Percentiles rank a stretch among this genome's conserved stretches.
Conservation (phyloP, 1,140 invertebrate species). For the Paraescarpia echinospica region DNA sequence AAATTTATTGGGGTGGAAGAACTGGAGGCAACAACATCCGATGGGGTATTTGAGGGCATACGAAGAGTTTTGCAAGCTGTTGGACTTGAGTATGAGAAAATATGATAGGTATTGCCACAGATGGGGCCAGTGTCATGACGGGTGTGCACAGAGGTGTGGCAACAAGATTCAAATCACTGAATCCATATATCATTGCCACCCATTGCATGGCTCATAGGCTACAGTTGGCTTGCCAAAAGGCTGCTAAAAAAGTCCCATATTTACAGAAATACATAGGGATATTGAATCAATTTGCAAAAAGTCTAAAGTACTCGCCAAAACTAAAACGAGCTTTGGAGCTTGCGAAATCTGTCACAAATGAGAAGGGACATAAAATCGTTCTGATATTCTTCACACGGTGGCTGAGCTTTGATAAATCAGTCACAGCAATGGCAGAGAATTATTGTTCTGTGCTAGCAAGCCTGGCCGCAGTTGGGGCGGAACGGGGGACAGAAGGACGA, state of each 20-base stretch:
- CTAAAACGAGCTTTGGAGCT: too few species aligned
- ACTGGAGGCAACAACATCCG: background rate
- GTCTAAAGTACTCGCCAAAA: too few species aligned
- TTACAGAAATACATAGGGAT: constrained; percentile 14
- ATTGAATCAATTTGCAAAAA: too few species aligned
- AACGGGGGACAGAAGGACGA: too few species aligned
- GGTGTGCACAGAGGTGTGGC: constrained; percentile 17
- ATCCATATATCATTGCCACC: constrained; percentile 6
- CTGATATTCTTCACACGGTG: too few species aligned
- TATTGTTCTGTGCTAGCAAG: too few species aligned
- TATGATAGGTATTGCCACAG: constrained; percentile 19
- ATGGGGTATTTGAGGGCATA: constrained; percentile 10
- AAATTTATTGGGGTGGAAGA: constrained; percentile 5
- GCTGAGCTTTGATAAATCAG: too few species aligned
- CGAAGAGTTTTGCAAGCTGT: background rate
- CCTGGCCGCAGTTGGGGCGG: too few species aligned
- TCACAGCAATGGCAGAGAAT: too few species aligned
- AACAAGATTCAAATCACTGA: background rate
- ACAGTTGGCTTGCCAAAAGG: constrained; percentile 14
- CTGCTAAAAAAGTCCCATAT: constrained; percentile 19
- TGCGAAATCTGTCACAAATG: too few species aligned
- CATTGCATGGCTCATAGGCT: constrained; percentile 17
- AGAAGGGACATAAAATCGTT: too few species aligned
- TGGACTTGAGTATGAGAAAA: constrained; percentile 3
- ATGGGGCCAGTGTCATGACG: constrained; percentile 16